phyloP scores from a whole-genome alignment of 2,888 invertebrate genomes.

The Zele albiditarsus region DNA sequence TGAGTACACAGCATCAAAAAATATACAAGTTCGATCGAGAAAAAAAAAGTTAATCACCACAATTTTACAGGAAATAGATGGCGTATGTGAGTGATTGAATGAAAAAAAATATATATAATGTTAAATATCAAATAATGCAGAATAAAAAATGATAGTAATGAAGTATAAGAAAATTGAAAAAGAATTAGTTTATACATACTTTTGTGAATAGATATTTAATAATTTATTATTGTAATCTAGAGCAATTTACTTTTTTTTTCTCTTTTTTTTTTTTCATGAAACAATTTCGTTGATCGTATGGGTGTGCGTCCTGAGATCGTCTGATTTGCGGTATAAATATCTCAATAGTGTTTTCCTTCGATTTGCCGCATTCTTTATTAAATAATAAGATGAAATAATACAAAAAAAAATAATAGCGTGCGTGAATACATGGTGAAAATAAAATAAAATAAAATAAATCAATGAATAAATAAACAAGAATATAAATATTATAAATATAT shows the following conservation, averaged over 20 bases:
- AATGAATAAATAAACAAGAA: background rate
- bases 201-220: conserved; percentile 72
- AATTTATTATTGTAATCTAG: conserved; percentile 71
- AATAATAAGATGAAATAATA: background rate
- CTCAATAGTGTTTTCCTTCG: background rate
- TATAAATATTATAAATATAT: conserved; percentile 40
- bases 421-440: conserved; percentile 5
- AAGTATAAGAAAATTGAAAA: conserved; percentile 28
- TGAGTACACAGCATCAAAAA: background rate
- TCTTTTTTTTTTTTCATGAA: background rate
- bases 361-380: background rate
- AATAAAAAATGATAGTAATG: conserved; percentile 46
- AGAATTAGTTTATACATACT: conserved; percentile 64
- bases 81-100: background rate
- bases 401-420: background rate
- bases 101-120: conserved; percentile 25
- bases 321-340: background rate
- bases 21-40: background rate
- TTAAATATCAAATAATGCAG: conserved; percentile 7
- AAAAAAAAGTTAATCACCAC: background rate
- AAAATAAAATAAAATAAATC: conserved; percentile 3
- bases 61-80: background rate
- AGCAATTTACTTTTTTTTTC: conserved; percentile 58
- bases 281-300: conserved; percentile 50
- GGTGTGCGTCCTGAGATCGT: conserved; percentile 22